Percentiles rank a stretch among this genome's conserved stretches.
These are phyloP conservation scores for Oreochromis aureus DNA, from an alignment of 2,113 vertebrate genomes.

Conservation along the genomic window DNA sequence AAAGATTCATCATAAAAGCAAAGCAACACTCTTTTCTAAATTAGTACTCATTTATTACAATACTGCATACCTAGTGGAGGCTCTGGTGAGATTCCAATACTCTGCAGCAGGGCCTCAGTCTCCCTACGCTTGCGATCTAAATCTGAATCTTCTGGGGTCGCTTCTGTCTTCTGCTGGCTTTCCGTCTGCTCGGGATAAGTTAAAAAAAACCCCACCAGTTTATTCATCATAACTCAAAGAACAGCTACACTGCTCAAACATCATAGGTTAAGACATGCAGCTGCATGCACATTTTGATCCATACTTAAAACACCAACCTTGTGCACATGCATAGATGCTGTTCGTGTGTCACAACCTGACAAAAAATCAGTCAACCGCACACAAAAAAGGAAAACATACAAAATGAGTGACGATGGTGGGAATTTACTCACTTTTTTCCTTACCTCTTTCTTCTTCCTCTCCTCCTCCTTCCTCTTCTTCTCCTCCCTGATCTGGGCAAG, in stretches of 20 bases:
- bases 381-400: constrained; percentile 1
- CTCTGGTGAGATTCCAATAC: constrained; percentile 96
- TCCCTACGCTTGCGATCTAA: constrained; percentile 93
- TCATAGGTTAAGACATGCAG: not conserved
- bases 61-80: constrained; percentile 83
- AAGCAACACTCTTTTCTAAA: not conserved
- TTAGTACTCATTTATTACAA: not conserved
- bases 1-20: not conserved
- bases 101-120: constrained; percentile 94
- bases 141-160: constrained; percentile 85
- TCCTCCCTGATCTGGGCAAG: constrained; percentile 97
- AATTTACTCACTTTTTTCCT: constrained; percentile 60
- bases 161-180: constrained; percentile 88
- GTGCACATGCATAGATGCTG: constrained; percentile 1
- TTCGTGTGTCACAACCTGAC: constrained; percentile 18
- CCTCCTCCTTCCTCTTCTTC: constrained; percentile 97
- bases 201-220: accelerated
- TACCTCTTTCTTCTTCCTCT: constrained; percentile 97
- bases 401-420: not conserved
- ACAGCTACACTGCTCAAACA: not conserved
- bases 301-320: constrained; percentile 17
- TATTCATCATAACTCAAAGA: not conserved
- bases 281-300: not conserved
- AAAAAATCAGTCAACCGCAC: constrained; percentile 11
- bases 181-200: constrained; percentile 73